Conservation (phyloP, 2,888 invertebrate genomes). For the Hypercompe scribonia region DNA sequence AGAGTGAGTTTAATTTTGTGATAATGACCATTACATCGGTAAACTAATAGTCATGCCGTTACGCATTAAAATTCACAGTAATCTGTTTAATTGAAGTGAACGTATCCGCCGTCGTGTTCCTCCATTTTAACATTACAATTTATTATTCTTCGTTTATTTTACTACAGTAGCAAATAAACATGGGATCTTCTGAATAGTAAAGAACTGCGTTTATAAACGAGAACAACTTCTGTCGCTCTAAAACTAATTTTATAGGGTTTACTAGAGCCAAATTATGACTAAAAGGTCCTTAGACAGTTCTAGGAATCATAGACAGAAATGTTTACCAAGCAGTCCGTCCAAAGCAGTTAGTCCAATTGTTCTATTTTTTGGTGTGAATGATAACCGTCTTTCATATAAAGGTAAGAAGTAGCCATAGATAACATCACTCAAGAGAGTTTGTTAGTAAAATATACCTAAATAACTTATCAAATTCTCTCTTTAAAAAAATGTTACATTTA, state of each 20-base stretch:
- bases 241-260: background rate
- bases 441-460: background rate
- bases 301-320: background rate
- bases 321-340: background rate
- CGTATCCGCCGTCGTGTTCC: background rate
- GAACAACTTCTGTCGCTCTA: too few relatives aligned
- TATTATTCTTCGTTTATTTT: background rate
- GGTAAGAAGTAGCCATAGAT: background rate
- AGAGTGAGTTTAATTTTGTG: conserved; percentile 28
- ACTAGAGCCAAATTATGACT: background rate
- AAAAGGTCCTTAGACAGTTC: background rate
- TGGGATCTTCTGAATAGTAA: background rate
- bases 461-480: too few relatives aligned
- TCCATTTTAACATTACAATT: background rate
- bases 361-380: background rate
- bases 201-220: too few relatives aligned
- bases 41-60: background rate
- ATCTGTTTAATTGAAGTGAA: conserved; percentile 3
- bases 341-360: too few relatives aligned
- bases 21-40: conserved; percentile 13
- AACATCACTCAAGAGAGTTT: too few relatives aligned
- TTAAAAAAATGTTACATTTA: background rate
- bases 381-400: background rate
- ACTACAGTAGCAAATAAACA: background rate
- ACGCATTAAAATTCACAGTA: background rate